Evolutionary conservation across 64 coral and sea anemone species (phyloP), one percentile per base, ranked within the genome.

Genomic region (Porites australiensis): DNA sequence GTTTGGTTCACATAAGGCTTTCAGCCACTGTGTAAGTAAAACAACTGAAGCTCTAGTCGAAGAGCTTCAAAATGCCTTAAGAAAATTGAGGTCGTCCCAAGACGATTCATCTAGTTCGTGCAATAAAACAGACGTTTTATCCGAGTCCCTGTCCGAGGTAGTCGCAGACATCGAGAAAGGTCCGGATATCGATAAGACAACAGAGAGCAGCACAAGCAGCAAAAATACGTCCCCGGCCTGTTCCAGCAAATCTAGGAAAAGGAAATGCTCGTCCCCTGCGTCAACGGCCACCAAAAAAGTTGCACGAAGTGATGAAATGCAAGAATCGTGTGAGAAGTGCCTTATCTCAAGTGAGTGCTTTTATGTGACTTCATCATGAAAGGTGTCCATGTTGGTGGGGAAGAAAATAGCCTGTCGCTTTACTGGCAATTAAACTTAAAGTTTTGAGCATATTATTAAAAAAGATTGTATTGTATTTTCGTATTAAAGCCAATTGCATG

Each of bases 1-100:
- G 68, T 71, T 71, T 71, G 68, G 68, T 71, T 71, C 68, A 20
- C 68, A 71, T 37, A 71, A n/a, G n/a, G 68, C 68, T 71, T 71
- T 71, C 68, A 71, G 68, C 68, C 68, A 71, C 3, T 71, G 68
- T 11, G 68, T 71, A 23, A 37, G 68, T 71, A 71, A 71, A 71
- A 71, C 68, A 71, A 71, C 68, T 71, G 68, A 71, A 71, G 68
- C 68, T 71, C 68, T 71, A 23, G 68, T 71, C n/a, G 4, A 71
- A 71, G 68, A 71, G 68, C 68, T 71, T 71, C 68, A 71, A 71
- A 23, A 71, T 37, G 22, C 68, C 68, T 71, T 71, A 71, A 71
- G 68, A 27, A 71, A 71, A 37, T 27, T 71, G 68, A 71, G 68
- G n/a, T 71, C 68, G 4, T 71, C 68, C 68, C 68, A 71, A 0